phyloP scores from a whole-genome alignment of 2,888 invertebrate species.

The Ophioninae sp. region DNA sequence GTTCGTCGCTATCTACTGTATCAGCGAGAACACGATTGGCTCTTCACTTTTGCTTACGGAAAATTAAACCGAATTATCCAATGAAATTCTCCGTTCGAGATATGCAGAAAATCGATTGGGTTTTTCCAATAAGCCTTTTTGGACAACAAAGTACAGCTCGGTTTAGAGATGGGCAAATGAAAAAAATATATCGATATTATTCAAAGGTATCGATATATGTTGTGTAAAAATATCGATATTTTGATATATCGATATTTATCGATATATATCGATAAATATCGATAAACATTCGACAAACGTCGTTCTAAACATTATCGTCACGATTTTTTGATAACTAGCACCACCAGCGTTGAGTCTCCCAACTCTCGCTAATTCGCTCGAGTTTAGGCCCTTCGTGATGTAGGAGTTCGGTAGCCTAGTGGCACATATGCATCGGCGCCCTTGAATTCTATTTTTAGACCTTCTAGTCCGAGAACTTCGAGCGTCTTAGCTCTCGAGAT shows the following conservation, averaged over 20 bases:
- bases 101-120: too few species aligned
- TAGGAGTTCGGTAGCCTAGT: constrained; percentile 63
- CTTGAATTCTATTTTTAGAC: constrained; percentile 77
- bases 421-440: constrained; percentile 63
- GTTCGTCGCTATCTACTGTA: neutral
- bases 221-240: too few species aligned
- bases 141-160: too few species aligned
- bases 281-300: too few species aligned
- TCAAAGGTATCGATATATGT: too few species aligned
- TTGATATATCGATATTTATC: too few species aligned
- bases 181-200: too few species aligned
- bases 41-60: too few species aligned
- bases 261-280: too few species aligned
- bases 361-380: constrained; percentile 47
- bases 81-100: too few species aligned
- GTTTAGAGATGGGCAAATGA: too few species aligned
- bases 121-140: too few species aligned
- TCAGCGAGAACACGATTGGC: neutral
- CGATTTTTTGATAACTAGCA: constrained; percentile 70
- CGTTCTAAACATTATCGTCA: constrained; percentile 52
- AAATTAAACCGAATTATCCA: neutral
- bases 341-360: constrained; percentile 63
- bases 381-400: constrained; percentile 68
- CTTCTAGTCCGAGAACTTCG: constrained; percentile 15
- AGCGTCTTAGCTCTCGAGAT: constrained; percentile 21